phyloP scores from a whole-genome alignment of 2,797 vertebrate genomes.

The Notoglanidium macrostoma region DNA sequence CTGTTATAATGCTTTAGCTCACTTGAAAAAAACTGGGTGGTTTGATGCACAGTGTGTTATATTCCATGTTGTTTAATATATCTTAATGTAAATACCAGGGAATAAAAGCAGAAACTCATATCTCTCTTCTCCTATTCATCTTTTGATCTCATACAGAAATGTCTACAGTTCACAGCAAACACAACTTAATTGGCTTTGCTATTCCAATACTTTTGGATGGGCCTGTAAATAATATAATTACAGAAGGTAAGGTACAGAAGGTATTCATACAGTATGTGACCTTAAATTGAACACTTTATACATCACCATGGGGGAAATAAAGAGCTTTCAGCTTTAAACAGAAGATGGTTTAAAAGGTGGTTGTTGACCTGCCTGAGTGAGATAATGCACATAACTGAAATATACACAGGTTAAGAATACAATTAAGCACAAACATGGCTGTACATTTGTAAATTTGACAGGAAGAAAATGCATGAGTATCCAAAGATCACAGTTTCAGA shows the following conservation, averaged over 20 bases:
- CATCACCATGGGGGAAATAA: not conserved
- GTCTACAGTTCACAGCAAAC: too few species aligned
- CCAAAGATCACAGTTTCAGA: constrained; percentile 2
- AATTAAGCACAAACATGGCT: not conserved
- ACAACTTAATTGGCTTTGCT: too few species aligned
- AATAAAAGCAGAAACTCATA: too few species aligned
- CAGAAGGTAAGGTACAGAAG: not conserved
- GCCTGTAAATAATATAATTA: not conserved
- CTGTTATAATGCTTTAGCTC: too few species aligned
- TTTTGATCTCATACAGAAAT: too few species aligned
- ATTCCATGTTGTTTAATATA: too few species aligned
- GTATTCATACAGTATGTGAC: not conserved
- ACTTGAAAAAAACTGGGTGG: too few species aligned
- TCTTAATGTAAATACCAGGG: too few species aligned
- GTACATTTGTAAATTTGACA: not conserved
- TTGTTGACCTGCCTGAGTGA: not conserved
- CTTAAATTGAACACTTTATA: not conserved
- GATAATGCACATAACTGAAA: not conserved
- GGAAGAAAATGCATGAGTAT: not conserved
- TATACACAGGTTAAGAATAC: not conserved
- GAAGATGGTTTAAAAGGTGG: not conserved
- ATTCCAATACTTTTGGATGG: too few species aligned
- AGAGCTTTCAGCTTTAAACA: constrained; percentile 1
- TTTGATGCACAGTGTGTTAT: too few species aligned
- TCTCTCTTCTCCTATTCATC: too few species aligned